Base-by-base conservation (phyloP, 2,113 vertebrate species). In the Panurus biarmicus region DNA sequence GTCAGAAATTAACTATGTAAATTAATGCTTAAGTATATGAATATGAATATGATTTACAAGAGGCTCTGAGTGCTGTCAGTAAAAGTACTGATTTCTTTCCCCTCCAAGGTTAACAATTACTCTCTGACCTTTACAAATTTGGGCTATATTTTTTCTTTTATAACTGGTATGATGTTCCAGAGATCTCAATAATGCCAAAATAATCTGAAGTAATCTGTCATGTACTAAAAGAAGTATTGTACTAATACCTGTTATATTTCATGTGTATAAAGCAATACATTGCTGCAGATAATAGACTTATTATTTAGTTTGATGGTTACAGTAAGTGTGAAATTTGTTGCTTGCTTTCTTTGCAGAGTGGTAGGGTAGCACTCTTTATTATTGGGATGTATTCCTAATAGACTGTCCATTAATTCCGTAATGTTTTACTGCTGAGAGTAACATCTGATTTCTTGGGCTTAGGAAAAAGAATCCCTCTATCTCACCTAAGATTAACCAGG, bases 1-100 rank as follows among this genome's bases (percentile, higher is more conserved):
- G 96, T 97, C 96, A 97, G 96, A 98, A 98, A 98, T 98, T 98
- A 98, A 98, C 95, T 96, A 98, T 98, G 98, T 97, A 98, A 98
- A 98, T 98, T 95, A 98, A 97, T 97, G 96, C 93, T 97, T 97
- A 97, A 98, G 87, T 96, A 69, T 97, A 95, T 96, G 96, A 93
- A 82, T 93, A 95, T 87, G 78, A 96, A 97, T 96, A 96, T 97
- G 96, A 96, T 98, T 97, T 97, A 95, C 93, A 96, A 95, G 96
- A 94, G 91, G 73, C 84, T 94, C 48, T 36, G 88, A 96, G 84
- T 86, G 91, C 94, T 96, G 92, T 94, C 44, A n/a, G 85, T 93
- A 82, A 81, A 84, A 82, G 93, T 82, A 91, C 65, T 42, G 78
- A 95, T 92, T 94, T 87, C 91, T 96, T 85, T 75, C 56, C 83